Percentiles rank a stretch among this genome's conserved stretches.
Conservation (phyloP, 2,888 invertebrate species). For the Lepas anatifera region DNA sequence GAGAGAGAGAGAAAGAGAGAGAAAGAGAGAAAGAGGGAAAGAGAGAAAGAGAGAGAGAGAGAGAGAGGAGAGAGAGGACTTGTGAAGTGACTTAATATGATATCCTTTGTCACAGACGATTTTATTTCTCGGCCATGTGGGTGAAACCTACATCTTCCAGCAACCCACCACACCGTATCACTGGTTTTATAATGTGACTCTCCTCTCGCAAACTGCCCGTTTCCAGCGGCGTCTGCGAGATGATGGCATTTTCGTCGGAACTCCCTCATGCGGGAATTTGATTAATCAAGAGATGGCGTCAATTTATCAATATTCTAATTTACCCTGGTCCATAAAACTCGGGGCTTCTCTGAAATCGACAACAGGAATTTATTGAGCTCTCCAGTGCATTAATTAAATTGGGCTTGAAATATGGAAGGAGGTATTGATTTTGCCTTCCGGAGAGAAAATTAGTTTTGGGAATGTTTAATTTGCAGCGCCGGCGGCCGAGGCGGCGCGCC, state of each 20-base stretch:
- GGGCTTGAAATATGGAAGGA: background rate
- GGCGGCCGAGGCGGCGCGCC: background rate
- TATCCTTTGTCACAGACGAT: too few species aligned
- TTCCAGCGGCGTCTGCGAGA: too few species aligned
- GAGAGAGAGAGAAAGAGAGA: background rate
- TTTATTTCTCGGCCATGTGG: too few species aligned
- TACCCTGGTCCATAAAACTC: slow-evolving; percentile 4
- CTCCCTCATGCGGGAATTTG: background rate
- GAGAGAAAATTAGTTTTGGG: slow-evolving; percentile 11
- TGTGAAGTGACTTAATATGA: too few species aligned
- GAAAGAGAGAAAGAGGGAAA: background rate
- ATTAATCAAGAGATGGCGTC: slow-evolving; percentile 3
- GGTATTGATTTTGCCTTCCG: slow-evolving; percentile 1
- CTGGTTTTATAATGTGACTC: too few species aligned
- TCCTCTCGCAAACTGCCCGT: too few species aligned
- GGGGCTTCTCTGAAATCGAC: background rate
- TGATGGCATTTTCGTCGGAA: too few species aligned
- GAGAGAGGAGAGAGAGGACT: background rate
- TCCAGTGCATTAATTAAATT: slow-evolving; percentile 1
- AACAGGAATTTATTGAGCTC: slow-evolving; percentile 8
- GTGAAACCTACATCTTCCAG: too few species aligned
- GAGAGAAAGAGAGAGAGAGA: background rate
- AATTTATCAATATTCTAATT: slow-evolving; percentile 9
- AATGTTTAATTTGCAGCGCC: slow-evolving; percentile 7
- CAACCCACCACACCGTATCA: too few species aligned